Evolutionary conservation across 2,797 vertebrate genomes (phyloP).

Genomic region (Falco berigora): DNA sequence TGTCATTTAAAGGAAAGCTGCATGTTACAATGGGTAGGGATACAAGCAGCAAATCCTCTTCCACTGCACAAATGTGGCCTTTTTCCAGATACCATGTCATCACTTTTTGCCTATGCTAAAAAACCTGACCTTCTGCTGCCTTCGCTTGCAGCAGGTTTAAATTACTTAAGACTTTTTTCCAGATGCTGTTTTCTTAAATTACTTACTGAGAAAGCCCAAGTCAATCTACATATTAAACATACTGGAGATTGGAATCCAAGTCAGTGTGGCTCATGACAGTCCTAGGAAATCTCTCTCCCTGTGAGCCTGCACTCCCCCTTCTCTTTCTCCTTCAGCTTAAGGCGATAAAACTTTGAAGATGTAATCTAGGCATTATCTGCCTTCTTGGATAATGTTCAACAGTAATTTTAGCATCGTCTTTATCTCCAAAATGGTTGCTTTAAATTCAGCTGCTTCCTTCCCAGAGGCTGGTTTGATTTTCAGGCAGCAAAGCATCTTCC

Average conservation of each 20-base stretch:
- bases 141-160: slow-evolving; percentile 4
- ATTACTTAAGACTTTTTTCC: background rate
- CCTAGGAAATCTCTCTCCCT: background rate
- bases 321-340: background rate
- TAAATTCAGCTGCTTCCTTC: background rate
- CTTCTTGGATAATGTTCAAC: slow-evolving; percentile 45
- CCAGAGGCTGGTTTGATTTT: background rate
- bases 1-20: background rate
- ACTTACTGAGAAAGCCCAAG: background rate
- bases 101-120: background rate
- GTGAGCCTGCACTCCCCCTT: background rate
- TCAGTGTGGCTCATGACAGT: background rate
- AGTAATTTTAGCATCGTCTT: slow-evolving; percentile 16
- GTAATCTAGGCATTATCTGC: slow-evolving; percentile 51
- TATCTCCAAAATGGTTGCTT: slow-evolving; percentile 17
- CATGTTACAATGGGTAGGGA: background rate
- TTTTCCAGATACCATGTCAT: background rate
- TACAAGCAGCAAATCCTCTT: slow-evolving; percentile 3
- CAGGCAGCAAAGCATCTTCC: background rate
- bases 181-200: slow-evolving; percentile 37
- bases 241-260: background rate
- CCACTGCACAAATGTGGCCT: background rate
- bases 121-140: slow-evolving; percentile 28
- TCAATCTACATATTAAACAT: slow-evolving; percentile 31
- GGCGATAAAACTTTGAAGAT: slow-evolving; percentile 21